Percentiles rank a stretch among this genome's conserved stretches.
Evolutionary conservation across 2,888 invertebrate species (phyloP).

Genomic region (Entomobrya multifasciata): DNA sequence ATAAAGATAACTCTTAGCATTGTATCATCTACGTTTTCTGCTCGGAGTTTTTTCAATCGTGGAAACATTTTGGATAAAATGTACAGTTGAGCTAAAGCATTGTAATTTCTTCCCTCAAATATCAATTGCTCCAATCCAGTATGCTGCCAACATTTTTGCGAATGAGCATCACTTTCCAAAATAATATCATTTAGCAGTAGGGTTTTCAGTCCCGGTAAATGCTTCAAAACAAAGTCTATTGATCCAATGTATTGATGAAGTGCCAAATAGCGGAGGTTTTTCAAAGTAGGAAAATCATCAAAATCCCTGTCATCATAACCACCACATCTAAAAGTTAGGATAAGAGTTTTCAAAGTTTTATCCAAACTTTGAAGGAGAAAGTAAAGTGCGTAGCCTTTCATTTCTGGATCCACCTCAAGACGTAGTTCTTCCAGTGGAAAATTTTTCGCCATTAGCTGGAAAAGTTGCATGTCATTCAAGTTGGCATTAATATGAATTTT

Average conservation of each 20-base stretch:
- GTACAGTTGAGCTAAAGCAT: constrained; percentile 63
- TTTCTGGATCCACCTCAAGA: constrained; percentile 67
- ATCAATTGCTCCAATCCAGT: constrained; percentile 58
- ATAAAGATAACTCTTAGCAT: constrained; percentile 70
- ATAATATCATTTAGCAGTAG: constrained; percentile 73
- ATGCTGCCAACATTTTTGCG: constrained; percentile 9
- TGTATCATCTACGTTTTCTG: constrained; percentile 70
- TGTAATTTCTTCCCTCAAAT: constrained; percentile 69
- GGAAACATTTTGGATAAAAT: constrained; percentile 68
- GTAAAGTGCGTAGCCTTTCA: constrained; percentile 65
- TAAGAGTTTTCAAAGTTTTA: constrained; percentile 64
- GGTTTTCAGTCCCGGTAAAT: constrained; percentile 61
- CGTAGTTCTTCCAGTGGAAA: constrained; percentile 73
- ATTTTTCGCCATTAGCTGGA: constrained; percentile 64
- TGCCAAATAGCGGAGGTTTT: constrained; percentile 68
- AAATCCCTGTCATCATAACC: constrained; percentile 72
- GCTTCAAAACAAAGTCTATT: constrained; percentile 56
- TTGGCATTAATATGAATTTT: constrained; percentile 71
- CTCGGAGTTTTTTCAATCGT: constrained; percentile 60
- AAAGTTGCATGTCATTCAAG: constrained; percentile 65
- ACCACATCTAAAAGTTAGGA: constrained; percentile 69
- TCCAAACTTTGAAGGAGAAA: constrained; percentile 72
- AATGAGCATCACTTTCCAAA: constrained; percentile 51
- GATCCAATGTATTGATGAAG: constrained; percentile 72
- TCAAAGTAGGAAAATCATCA: constrained; percentile 71